A percentile compares a stretch with the other conserved stretches of the same genome.
Evolutionary conservation across 2,888 invertebrate genomes (phyloP).

Genomic region (Suillia variegata): DNA sequence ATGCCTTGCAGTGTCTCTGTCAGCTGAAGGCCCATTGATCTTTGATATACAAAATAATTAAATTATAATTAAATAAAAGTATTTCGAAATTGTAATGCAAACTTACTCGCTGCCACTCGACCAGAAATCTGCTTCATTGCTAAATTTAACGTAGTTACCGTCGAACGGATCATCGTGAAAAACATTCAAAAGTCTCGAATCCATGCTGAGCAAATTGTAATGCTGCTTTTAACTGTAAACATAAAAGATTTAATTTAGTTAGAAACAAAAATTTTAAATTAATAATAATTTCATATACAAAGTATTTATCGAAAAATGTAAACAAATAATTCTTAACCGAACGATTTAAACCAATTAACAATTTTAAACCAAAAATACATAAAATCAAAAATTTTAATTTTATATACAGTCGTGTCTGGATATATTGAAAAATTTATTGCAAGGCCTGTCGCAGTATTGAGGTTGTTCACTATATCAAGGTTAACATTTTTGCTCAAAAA

Average conservation of each 20-base stretch:
- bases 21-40: constrained; percentile 48
- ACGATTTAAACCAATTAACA: too few relatives aligned
- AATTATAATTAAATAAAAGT: neutral
- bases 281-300: neutral
- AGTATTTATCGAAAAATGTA: constrained; percentile 1
- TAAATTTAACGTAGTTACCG: constrained; percentile 53
- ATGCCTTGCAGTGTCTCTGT: constrained; percentile 59
- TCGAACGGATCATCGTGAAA: constrained; percentile 60
- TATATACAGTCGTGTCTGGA: too few relatives aligned
- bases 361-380: too few relatives aligned
- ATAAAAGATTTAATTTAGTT: neutral
- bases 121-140: constrained; percentile 53
- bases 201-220: constrained; percentile 43
- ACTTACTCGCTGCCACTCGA: constrained; percentile 55
- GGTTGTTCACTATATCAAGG: too few relatives aligned
- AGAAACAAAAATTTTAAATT: constrained; percentile 4
- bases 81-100: neutral
- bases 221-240: constrained; percentile 13
- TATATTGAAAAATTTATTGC: too few relatives aligned
- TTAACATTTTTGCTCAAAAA: too few relatives aligned
- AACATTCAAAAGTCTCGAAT: constrained; percentile 57
- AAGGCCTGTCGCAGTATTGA: too few relatives aligned
- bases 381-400: too few relatives aligned
- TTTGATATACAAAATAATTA: constrained; percentile 28
- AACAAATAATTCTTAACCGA: constrained; percentile 1